Evolutionary conservation across 2,888 invertebrate species (phyloP).

Genomic region (Lymantria dispar): DNA sequence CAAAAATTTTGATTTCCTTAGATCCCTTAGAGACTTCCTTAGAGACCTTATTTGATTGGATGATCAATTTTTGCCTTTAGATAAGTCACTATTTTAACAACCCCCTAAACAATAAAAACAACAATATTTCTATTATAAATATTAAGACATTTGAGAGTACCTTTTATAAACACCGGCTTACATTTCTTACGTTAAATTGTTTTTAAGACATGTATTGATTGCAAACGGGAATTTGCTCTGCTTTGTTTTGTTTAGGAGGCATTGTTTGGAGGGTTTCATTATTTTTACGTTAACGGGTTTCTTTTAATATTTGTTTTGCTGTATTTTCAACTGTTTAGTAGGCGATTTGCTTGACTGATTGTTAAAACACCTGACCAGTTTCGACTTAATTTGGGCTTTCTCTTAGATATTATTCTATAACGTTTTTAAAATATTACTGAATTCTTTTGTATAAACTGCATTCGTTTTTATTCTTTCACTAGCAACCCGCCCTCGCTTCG

Average conservation of each 20-base stretch:
- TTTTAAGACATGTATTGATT: constrained; percentile 64
- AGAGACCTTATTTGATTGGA: too few species aligned
- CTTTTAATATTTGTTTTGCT: neutral
- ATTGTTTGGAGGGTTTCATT: constrained; percentile 25
- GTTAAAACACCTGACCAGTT: neutral
- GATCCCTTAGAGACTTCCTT: too few species aligned
- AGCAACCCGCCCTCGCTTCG: too few species aligned
- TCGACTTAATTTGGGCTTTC: neutral
- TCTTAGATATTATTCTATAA: neutral
- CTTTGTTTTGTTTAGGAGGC: constrained; percentile 26
- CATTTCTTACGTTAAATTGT: constrained; percentile 51
- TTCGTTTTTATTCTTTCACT: too few species aligned
- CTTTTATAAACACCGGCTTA: constrained; percentile 37
- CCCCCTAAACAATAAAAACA: neutral
- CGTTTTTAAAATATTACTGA: too few species aligned
- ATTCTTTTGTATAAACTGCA: too few species aligned
- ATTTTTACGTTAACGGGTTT: constrained; percentile 18
- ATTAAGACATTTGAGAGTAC: constrained; percentile 44
- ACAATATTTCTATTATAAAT: constrained; percentile 33
- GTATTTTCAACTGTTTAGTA: constrained; percentile 1
- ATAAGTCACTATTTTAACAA: neutral
- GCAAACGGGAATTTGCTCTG: constrained; percentile 35
- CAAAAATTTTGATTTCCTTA: too few species aligned
- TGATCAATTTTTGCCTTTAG: too few species aligned
- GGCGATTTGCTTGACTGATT: neutral